Conservation (phyloP, 2,113 vertebrate genomes). For the Colossoma macropomum region DNA sequence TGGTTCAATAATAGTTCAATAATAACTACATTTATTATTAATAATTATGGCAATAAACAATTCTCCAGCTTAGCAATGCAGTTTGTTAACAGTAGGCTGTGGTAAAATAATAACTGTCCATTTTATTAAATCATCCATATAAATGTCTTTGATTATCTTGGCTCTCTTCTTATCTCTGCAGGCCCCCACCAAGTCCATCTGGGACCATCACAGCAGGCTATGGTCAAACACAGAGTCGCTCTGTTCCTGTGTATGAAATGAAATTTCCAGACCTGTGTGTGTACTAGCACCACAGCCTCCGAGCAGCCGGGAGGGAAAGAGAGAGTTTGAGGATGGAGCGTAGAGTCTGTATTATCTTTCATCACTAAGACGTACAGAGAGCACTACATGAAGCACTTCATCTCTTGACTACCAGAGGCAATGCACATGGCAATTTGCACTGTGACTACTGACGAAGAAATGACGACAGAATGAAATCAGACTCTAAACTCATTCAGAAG, state of each 20-base stretch:
- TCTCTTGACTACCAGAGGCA: neutral
- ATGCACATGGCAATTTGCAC: slow-evolving; percentile 5
- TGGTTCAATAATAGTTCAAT: no score
- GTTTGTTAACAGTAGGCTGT: neutral
- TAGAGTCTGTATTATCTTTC: neutral
- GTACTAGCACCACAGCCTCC: slow-evolving; percentile 76
- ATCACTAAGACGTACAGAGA: neutral
- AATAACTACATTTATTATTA: no score
- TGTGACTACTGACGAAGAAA: slow-evolving; percentile 8
- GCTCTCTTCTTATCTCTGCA: slow-evolving; percentile 58
- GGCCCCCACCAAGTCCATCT: slow-evolving; percentile 93
- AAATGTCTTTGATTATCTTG: slow-evolving; percentile 20
- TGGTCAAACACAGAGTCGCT: slow-evolving; percentile 88
- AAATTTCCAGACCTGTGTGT: slow-evolving; percentile 96
- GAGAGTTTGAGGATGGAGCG: neutral
- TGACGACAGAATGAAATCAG: neutral
- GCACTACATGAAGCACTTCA: neutral
- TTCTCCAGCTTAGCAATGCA: no score
- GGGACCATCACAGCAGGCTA: slow-evolving; percentile 91
- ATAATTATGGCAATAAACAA: no score
- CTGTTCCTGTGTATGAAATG: slow-evolving; percentile 97
- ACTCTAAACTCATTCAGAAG: neutral
- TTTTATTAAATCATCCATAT: neutral
- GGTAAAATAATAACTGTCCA: no score
- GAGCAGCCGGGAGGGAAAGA: slow-evolving; percentile 36